phyloP scores from a whole-genome alignment of 2,888 invertebrate genomes.

The Halictus ligatus region DNA sequence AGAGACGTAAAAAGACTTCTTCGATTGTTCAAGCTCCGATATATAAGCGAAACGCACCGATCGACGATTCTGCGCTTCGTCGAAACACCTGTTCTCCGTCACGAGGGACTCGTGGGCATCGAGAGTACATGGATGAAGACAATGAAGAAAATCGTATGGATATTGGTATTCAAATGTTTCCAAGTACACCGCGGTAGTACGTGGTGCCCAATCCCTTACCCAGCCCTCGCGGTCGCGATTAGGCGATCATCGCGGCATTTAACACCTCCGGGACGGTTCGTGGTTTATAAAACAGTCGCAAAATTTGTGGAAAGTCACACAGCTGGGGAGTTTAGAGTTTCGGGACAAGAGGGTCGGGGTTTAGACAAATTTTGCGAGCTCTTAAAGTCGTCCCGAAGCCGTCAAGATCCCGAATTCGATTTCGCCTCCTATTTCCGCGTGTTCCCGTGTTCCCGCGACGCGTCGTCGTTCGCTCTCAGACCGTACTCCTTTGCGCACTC shows the following conservation, averaged over 20 bases:
- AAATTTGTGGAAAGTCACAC: neutral
- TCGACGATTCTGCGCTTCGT: conserved; percentile 19
- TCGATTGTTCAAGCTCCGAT: neutral
- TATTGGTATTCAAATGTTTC: conserved; percentile 84
- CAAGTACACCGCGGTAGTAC: conserved; percentile 43
- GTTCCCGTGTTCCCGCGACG: conserved; percentile 3
- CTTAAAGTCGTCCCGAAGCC: neutral
- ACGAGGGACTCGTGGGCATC: conserved; percentile 42
- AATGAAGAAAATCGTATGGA: conserved; percentile 60
- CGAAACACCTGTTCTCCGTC: conserved; percentile 39
- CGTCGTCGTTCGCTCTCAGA: conserved; percentile 59
- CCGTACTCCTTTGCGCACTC: conserved; percentile 64
- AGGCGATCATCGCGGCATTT: neutral
- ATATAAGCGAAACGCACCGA: conserved; percentile 33
- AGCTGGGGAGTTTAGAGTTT: neutral
- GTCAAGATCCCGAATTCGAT: neutral
- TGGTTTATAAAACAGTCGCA: neutral
- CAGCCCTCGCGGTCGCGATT: conserved; percentile 32
- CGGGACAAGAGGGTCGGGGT: neutral
- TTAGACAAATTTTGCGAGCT: neutral
- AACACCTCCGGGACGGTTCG: neutral
- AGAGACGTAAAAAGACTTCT: neutral
- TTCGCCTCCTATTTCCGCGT: conserved; percentile 5
- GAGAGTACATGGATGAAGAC: conserved; percentile 36
- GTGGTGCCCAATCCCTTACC: conserved; percentile 3